Percentiles rank a stretch among this genome's conserved stretches.
These are phyloP conservation scores for Mormyrus proboscirostris DNA, from an alignment of 2,797 vertebrate genomes.

Conservation along the genomic window DNA sequence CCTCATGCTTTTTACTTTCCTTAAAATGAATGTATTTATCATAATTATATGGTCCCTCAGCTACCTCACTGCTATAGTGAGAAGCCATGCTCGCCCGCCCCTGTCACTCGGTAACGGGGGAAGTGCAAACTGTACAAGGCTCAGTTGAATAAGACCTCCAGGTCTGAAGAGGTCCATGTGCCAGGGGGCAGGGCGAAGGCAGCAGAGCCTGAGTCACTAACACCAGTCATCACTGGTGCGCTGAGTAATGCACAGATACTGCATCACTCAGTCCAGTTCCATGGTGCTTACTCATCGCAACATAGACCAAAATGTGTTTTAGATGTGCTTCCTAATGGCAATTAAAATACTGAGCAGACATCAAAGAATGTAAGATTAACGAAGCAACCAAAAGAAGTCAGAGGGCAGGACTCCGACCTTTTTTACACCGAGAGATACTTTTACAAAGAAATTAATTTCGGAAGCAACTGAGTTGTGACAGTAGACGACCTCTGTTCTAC, in stretches of 20 bases:
- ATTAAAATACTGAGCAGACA: background rate
- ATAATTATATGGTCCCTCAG: background rate
- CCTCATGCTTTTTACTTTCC: background rate
- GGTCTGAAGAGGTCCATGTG: background rate
- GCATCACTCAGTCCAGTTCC: background rate
- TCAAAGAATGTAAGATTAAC: background rate
- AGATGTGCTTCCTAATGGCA: background rate
- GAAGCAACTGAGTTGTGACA: background rate
- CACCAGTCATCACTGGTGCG: background rate
- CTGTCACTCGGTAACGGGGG: background rate
- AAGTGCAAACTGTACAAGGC: background rate
- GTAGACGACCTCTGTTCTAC: background rate
- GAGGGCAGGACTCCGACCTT: background rate
- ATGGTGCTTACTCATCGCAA: background rate
- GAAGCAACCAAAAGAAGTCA: background rate
- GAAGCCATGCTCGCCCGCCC: background rate
- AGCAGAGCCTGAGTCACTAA: background rate
- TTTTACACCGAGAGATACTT: background rate
- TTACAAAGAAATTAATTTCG: background rate
- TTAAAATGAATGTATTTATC: conserved; percentile 6
- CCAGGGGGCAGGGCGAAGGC: background rate
- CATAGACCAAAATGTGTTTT: background rate
- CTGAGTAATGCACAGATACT: background rate
- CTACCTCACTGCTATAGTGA: background rate
- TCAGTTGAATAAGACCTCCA: background rate